These are phyloP conservation scores for Mystacornis crossleyi DNA, from an alignment of 2,113 vertebrate genomes.

Conservation along the genomic window DNA sequence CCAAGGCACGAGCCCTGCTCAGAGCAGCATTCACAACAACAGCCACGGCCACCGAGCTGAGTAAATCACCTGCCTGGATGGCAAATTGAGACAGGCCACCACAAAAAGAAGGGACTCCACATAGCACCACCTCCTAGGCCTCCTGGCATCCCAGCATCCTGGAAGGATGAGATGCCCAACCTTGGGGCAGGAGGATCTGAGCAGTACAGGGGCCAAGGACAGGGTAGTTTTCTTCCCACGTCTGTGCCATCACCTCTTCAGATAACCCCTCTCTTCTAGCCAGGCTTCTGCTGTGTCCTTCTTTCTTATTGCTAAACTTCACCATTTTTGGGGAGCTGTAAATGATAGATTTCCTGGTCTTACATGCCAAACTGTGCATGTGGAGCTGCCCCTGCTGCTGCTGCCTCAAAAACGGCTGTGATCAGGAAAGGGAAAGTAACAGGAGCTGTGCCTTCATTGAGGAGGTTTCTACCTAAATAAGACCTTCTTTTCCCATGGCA, in stretches of 20 bases:
- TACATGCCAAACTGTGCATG: too few species aligned
- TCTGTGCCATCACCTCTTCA: neutral
- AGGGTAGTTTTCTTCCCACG: neutral
- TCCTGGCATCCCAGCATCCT: neutral
- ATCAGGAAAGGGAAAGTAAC: neutral
- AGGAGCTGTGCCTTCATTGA: neutral
- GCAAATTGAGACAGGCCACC: neutral
- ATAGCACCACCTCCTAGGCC: neutral
- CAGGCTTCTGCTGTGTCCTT: neutral
- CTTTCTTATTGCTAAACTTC: neutral
- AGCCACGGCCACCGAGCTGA: rapidly evolving
- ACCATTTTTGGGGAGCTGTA: neutral
- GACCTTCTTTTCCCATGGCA: neutral
- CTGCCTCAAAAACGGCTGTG: neutral
- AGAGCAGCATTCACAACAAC: neutral
- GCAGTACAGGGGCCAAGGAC: neutral
- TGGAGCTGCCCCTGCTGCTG: neutral
- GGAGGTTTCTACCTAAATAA: neutral
- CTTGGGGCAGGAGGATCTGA: neutral
- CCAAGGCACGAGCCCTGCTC: neutral
- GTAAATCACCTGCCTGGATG: neutral
- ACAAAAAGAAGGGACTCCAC: neutral
- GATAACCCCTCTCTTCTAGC: neutral
- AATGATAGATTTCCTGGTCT: neutral
- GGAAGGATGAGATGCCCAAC: neutral